Evolutionary conservation across 2,113 vertebrate genomes (phyloP).

Genomic region (Gadus macrocephalus): DNA sequence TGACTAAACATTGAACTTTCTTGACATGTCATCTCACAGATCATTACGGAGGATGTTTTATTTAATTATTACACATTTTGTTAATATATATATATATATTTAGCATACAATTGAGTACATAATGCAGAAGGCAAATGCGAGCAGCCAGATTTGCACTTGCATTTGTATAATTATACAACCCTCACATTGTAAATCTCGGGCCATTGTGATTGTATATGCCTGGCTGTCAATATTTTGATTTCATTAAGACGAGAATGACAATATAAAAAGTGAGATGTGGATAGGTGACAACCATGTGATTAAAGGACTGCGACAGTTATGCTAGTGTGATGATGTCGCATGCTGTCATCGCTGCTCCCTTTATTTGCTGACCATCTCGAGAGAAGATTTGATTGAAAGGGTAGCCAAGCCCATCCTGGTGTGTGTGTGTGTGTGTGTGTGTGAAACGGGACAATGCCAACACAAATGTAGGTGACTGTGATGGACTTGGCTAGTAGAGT

Average conservation of each 20-base stretch:
- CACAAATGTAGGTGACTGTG: constrained; percentile 6
- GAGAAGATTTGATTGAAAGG: neutral
- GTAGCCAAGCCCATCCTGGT: neutral
- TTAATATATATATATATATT: constrained; percentile 34
- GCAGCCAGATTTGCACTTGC: constrained; percentile 18
- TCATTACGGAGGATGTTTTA: constrained; percentile 59
- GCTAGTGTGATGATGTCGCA: neutral
- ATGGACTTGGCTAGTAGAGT: constrained; percentile 13
- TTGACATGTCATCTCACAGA: constrained; percentile 43
- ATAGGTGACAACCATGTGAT: constrained; percentile 11
- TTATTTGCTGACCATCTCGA: constrained; percentile 37
- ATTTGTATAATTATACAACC: neutral
- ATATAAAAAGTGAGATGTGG: neutral
- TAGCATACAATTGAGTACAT: constrained; percentile 33
- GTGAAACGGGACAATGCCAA: constrained; percentile 28
- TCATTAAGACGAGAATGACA: neutral
- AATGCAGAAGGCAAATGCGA: constrained; percentile 30
- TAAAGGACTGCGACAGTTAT: neutral
- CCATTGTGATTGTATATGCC: neutral
- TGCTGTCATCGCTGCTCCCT: constrained; percentile 17
- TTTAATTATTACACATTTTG: constrained; percentile 62
- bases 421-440: constrained; percentile 17
- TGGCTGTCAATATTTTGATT: neutral
- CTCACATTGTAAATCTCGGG: neutral
- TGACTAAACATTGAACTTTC: constrained; percentile 15